Base-by-base conservation (phyloP, 2,113 vertebrate species). In the Sinocyclocheilus anophthalmus region DNA sequence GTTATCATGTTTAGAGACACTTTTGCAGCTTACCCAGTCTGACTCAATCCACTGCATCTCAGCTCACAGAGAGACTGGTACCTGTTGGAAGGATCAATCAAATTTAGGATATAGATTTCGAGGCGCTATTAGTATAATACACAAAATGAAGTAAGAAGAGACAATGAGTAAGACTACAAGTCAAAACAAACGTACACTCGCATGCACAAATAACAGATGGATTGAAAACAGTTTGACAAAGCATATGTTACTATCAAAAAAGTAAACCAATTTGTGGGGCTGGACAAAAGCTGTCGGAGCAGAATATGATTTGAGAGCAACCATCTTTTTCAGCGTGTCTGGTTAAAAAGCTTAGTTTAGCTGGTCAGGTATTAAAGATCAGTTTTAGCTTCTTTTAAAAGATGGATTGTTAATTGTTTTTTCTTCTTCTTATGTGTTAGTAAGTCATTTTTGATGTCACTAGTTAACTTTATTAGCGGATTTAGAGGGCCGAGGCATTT, bases 321-420 rank as follows among this genome's bases (percentile, higher is more conserved):
- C 91, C 91, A 91, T 96, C 94, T 96, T 94, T 93, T 95, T 93
- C 80, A 80, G 78, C 84, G 88, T 93, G 91, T 94, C 91, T 95
- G 95, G 95, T 97, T 96, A 96, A 95, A 94, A 93, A 92, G 94
- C 94, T 94, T 93, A 94, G 94, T 97, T 95, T 97, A 98, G 95
- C 95, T 96, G 95, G 94, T 95, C 89, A 95, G 94, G 94, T 95
- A 96, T 96, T 97, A 96, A 59, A 96, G 94, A 92, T 94, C 96
- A 96, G 95, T 98, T 98, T 98, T 96, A 97, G 95, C 94, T 94
- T 94, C 93, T 96, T 97, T 97, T 97, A 97, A 96, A 94, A 92
- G 94, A 93, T 95, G 94, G 91, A 95, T 93, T 96, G 93, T 97
- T 97, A 96, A 96, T 94, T 94, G 81, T 87, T 91, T 79, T 89